Base-by-base conservation (phyloP, 2,797 vertebrate genomes). In the Sphaeramia orbicularis region DNA sequence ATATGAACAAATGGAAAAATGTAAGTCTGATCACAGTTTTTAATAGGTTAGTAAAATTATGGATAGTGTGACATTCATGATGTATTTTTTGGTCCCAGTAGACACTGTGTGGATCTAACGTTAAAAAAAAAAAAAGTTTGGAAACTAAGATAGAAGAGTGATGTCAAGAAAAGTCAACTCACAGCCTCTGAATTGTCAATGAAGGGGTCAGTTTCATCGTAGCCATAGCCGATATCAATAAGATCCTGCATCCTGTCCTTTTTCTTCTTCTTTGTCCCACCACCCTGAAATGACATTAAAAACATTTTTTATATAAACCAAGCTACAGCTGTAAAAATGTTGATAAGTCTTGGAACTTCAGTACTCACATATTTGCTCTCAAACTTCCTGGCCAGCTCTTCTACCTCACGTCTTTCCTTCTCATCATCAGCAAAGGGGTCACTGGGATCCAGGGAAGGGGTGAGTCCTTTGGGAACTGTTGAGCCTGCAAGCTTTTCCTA, bases 171-270 rank as follows among this genome's bases (percentile, higher is more conserved):
- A 59, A 41, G 15, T n/a, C 19, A 72, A 96, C 97, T 98, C 87
- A 99, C 98, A 44, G 98, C 97, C 80, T 99, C 97, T 24, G 97
- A 99, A 76, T 99, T 99, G 92, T 99, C 98, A 57, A 99, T 99
- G 89, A 99, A 99, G 4, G 97, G 96, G 89, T 99, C 98, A 0
- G 96, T 98, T 74, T 99, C 97, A 72, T 99, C 98, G 8, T 99
- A 99, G 71, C 98, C 98, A 8, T 96, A 99, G 54, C 98, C 98
- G 18, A 99, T 99, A 88, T 99, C 97, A 16, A 99, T 97, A 18
- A 99, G 95, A 88, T 99, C 98, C 93, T 99, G 97, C 91, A 99
- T 94, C 21, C 98, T 93, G 93, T 99, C 98, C 71, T 94, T 97
- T 66, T 96, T 95, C 80, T 96, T 97, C 76, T 95, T 98, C 90